phyloP scores from a whole-genome alignment of 2,113 vertebrate genomes.

The Tenebrosternarchus preto region DNA sequence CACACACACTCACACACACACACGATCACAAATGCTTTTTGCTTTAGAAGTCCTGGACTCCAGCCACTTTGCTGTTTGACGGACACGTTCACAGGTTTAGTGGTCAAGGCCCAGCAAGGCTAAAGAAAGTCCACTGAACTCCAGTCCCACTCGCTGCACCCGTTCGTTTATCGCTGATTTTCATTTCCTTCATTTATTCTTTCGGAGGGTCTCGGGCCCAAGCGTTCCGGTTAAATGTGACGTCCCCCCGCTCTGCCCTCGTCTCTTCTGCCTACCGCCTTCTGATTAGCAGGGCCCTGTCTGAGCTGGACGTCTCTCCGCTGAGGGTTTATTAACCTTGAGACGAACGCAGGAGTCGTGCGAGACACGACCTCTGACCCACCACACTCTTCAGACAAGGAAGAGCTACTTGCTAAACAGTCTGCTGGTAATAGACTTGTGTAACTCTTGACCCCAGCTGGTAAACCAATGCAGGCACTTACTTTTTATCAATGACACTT shows the following conservation, averaged over 20 bases:
- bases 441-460: conserved; percentile 54
- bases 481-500: conserved; percentile 59
- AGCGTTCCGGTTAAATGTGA: background rate
- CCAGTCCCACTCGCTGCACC: background rate
- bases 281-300: conserved; percentile 44
- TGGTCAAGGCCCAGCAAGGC: background rate
- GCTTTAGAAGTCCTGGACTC: too few species aligned
- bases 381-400: conserved; percentile 57
- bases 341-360: conserved; percentile 59
- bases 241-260: conserved; percentile 43
- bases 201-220: conserved; percentile 15
- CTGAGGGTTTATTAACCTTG: conserved; percentile 68
- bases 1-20: background rate
- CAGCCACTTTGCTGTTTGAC: background rate
- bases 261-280: conserved; percentile 40
- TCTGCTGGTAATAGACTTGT: conserved; percentile 65
- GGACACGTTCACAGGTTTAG: background rate
- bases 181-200: background rate
- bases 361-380: conserved; percentile 42
- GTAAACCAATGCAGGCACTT: conserved; percentile 66
- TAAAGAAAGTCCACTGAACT: too few species aligned
- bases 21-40: background rate
- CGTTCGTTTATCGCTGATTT: background rate
- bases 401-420: conserved; percentile 62
- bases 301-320: conserved; percentile 46